A percentile compares a stretch with the other conserved stretches of the same genome.
phyloP scores from a whole-genome alignment of 2,113 vertebrate genomes.

The Bolborhynchus lineola region DNA sequence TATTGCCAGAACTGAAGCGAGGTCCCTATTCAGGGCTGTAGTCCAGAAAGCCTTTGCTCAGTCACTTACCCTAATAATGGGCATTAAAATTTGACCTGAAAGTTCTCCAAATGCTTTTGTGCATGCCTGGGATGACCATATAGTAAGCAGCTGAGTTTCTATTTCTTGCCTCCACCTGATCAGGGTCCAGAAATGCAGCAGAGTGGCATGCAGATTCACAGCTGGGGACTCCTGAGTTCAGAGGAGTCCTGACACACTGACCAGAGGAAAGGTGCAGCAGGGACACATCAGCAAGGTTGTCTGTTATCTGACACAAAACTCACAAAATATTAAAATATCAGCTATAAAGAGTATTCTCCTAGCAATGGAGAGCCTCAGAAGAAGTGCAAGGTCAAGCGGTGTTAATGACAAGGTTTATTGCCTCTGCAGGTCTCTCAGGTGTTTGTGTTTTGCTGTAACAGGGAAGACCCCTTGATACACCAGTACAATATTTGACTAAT shows the following conservation, averaged over 20 bases:
- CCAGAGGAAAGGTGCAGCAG: not conserved
- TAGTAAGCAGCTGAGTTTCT: constrained; percentile 15
- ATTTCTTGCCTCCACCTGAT: not conserved
- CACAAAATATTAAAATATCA: not conserved
- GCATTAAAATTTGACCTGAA: not conserved
- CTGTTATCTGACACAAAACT: not conserved
- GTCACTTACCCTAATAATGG: not conserved
- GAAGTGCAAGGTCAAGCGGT: not conserved
- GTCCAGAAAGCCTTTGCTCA: not conserved
- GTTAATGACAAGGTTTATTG: not conserved
- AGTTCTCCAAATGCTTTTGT: not conserved
- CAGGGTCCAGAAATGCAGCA: not conserved
- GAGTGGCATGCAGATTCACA: not conserved
- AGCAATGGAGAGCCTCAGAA: not conserved
- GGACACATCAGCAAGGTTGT: not conserved
- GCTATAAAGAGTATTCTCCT: not conserved
- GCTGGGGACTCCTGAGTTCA: not conserved
- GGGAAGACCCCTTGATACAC: too few relatives aligned
- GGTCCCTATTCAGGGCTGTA: not conserved
- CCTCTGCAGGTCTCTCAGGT: not conserved
- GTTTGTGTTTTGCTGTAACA: not conserved
- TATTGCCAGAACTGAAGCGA: not conserved
- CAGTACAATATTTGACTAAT: not conserved
- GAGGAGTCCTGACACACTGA: not conserved
- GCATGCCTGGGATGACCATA: not conserved